Percentiles rank a stretch among this genome's conserved stretches.
Evolutionary conservation across 2,797 vertebrate species (phyloP).

Genomic region (Neostethus bicornis): DNA sequence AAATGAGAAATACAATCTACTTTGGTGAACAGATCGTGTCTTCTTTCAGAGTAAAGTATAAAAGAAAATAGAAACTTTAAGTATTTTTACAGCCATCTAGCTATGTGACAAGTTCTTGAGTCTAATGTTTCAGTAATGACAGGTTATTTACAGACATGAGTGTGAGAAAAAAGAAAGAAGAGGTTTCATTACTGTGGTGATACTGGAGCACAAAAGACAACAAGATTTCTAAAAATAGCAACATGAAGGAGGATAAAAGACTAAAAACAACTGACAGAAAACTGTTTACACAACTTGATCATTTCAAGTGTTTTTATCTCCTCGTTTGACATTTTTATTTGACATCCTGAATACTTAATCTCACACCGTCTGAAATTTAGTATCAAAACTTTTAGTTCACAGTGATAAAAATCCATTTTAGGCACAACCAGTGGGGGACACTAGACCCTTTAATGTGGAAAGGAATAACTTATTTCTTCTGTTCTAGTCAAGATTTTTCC

Average conservation of each 20-base stretch:
- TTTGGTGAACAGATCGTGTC: neutral
- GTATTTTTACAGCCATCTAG: slow-evolving; percentile 5
- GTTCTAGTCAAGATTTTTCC: too few relatives aligned
- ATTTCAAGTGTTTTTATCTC: neutral
- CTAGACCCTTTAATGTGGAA: too few relatives aligned
- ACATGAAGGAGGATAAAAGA: neutral
- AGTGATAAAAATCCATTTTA: too few relatives aligned
- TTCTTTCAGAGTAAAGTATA: neutral
- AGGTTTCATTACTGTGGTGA: too few relatives aligned
- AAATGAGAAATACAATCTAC: slow-evolving; percentile 11
- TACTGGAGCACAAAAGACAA: too few relatives aligned
- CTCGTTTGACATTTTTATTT: neutral
- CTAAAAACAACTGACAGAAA: too few relatives aligned
- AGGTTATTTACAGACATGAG: too few relatives aligned
- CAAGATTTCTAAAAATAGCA: neutral
- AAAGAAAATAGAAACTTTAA: slow-evolving; percentile 5
- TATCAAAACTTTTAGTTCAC: too few relatives aligned
- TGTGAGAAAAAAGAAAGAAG: neutral
- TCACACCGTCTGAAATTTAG: neutral
- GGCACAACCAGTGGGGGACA: too few relatives aligned
- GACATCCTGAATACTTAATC: neutral
- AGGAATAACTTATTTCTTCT: too few relatives aligned
- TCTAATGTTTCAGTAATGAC: slow-evolving; percentile 2
- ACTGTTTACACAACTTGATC: too few relatives aligned
- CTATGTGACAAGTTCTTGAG: neutral